Evolutionary conservation across 2,797 vertebrate genomes (phyloP), one percentile per base, ranked within the genome.

Genomic region (Astyanax mexicanus): DNA sequence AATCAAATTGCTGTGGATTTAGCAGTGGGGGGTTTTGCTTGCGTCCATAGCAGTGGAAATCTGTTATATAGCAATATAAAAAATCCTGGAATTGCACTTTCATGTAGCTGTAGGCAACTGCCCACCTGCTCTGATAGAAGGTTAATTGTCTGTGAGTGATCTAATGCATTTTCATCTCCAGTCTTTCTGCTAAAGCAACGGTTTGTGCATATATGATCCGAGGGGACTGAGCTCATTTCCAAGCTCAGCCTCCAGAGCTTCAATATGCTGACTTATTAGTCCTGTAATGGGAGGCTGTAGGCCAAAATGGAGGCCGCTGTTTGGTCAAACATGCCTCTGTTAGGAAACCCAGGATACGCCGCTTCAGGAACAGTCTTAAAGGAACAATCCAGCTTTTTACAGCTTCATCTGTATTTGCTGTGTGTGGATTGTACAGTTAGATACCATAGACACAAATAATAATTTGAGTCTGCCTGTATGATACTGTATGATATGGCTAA

Each of bases 1-100:
- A n/a, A n/a, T n/a, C n/a, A n/a, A 19, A 44, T 7, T 74, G 45
- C 45, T 64, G 35, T 62, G 62, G 70, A 40, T n/a, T 62, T 42
- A 57, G 29, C 21, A n/a, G 58, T 21, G 38, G 61, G 37, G 37
- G 35, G 17, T 62, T 62, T 32, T 35, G 10, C 9, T 38, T 35
- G 32, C 32, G 17, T 35, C 17, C 57, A 4, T 57, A 37, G 3
- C 13, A n/a, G 7, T n/a, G 55, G 58, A 35, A 58, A 58, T 35
- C 55, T 35, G 23, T 25, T n/a, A 58, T 17, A 44, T 21, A 13
- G 61, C n/a, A 17, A 2, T 13, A 27, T 23, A 8, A 44, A 23
- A n/a, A 65, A 11, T 38, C 11, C 4, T 58, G 25, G 9, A 29
- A 6, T 27, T 27, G 11, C 23, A 52, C 21, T 23, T 17, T 17